Conservation (phyloP, 1,140 invertebrate species). For the Bombus pyrosoma region DNA sequence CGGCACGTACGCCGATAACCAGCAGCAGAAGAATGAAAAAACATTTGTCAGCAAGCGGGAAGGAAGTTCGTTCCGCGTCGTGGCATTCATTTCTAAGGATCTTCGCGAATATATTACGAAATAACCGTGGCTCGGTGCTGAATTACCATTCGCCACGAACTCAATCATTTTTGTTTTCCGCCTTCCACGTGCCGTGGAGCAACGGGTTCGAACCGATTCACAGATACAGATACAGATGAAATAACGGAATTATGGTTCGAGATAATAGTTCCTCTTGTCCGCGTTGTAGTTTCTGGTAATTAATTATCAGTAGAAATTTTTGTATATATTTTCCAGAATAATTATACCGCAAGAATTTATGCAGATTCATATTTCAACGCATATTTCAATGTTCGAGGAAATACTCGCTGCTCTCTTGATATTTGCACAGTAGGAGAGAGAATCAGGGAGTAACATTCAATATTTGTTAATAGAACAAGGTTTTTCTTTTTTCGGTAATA, state of each 20-base stretch:
- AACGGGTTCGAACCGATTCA: background rate
- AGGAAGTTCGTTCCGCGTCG: slow-evolving; percentile 29
- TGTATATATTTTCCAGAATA: background rate
- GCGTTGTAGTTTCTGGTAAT: background rate
- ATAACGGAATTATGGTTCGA: background rate
- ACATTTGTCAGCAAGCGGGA: slow-evolving; percentile 46
- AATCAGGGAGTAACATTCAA: too few relatives aligned
- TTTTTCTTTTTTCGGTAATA: too few relatives aligned
- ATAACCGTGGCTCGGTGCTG: slow-evolving; percentile 10
- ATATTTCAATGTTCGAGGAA: too few relatives aligned
- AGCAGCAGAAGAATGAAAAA: slow-evolving; percentile 42
- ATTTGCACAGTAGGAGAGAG: too few relatives aligned
- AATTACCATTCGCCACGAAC: slow-evolving; percentile 21
- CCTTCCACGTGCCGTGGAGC: background rate
- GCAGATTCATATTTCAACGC: too few relatives aligned
- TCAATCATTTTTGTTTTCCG: background rate
- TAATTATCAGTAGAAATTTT: background rate
- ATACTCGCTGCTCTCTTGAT: too few relatives aligned
- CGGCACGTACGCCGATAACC: slow-evolving; percentile 34
- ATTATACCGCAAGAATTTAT: background rate
- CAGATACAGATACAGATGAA: background rate
- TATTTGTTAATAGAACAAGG: too few relatives aligned
- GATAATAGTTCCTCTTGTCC: background rate
- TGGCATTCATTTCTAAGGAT: slow-evolving; percentile 39
- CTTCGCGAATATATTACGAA: slow-evolving; percentile 14